Evolutionary conservation across 2,888 invertebrate species (phyloP), one percentile per base, ranked within the genome.

Genomic region (Tachina fera): DNA sequence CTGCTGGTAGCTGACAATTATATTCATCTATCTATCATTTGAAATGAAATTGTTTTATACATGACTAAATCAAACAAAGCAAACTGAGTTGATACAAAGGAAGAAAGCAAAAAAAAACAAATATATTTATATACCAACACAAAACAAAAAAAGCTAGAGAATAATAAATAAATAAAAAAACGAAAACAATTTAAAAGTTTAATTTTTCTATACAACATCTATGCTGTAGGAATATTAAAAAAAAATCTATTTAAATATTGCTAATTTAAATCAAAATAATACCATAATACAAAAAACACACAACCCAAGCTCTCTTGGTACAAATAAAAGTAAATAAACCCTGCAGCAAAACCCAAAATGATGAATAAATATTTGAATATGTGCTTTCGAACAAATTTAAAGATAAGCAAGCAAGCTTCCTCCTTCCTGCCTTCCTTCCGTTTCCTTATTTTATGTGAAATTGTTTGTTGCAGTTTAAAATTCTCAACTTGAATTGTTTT

Each of bases 21-120:
- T 51, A 58, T 65, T 49, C 49, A 74, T 74, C 80, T 71, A 67
- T 81, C 77, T 72, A 77, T 77, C 77, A 77, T 83, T 77, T 77
- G 22, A 77, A 71, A 77, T 77, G 65, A 71, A 71, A 83, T 83
- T 83, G 77, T 72, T 77, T 72, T 83, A 72, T 83, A 77, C 76
- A 83, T 77, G 83, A 83, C 63, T 77, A 83, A 83, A 83, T 83
- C 76, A 83, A 71, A 83, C 77, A 77, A 77, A 77, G 58, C 83
- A 70, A 70, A 78, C 82, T 43, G 19, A 63, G 56, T 56, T 47
- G 65, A 47, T 76, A 68, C 81, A 76, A 82, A 75, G 76, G 45
- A 67, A 74, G 10, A 22, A 65, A 49, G 39, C 5, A 31, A 13
- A 47, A 63, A 13, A 51, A 68, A 19, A 51, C 19, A 74, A 67